Conservation (phyloP, 2,888 invertebrate genomes). For the Cecidostiba fungosa region DNA sequence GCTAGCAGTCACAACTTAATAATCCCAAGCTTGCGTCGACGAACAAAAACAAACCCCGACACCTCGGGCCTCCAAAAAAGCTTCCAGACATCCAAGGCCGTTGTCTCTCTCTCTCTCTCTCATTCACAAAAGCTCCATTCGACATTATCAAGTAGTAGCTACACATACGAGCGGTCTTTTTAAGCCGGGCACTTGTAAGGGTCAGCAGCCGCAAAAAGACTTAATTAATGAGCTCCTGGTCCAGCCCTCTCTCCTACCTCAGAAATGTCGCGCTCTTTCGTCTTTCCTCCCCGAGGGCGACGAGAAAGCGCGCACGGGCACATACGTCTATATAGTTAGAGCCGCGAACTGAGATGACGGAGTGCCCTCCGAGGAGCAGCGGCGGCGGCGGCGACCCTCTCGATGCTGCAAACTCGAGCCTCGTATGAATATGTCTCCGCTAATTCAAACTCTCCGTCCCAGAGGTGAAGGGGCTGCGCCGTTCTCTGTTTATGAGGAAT, state of each 20-base stretch:
- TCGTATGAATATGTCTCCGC: slow-evolving; percentile 81
- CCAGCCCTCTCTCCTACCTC: slow-evolving; percentile 3
- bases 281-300: slow-evolving; percentile 75
- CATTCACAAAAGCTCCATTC: slow-evolving; percentile 41
- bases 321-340: slow-evolving; percentile 13
- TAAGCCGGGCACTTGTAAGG: slow-evolving; percentile 76
- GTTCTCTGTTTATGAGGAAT: slow-evolving; percentile 77
- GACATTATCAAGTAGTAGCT: slow-evolving; percentile 66
- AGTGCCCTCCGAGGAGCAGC: slow-evolving; percentile 79
- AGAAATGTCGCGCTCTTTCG: slow-evolving; percentile 65
- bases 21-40: not conserved
- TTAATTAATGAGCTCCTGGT: slow-evolving; percentile 78
- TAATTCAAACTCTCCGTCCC: slow-evolving; percentile 81
- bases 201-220: slow-evolving; percentile 77
- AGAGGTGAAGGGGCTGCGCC: slow-evolving; percentile 73
- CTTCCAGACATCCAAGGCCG: not conserved
- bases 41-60: not conserved
- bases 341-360: slow-evolving; percentile 76
- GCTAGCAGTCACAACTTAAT: slow-evolving; percentile 15
- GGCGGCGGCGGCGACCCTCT: slow-evolving; percentile 74
- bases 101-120: not conserved
- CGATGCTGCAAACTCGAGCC: slow-evolving; percentile 76
- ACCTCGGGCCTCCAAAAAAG: not conserved
- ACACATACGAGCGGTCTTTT: slow-evolving; percentile 55
- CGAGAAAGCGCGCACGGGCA: slow-evolving; percentile 28